Conservation (phyloP, 2,113 vertebrate genomes). For the Anarhynchus alexandrinus region DNA sequence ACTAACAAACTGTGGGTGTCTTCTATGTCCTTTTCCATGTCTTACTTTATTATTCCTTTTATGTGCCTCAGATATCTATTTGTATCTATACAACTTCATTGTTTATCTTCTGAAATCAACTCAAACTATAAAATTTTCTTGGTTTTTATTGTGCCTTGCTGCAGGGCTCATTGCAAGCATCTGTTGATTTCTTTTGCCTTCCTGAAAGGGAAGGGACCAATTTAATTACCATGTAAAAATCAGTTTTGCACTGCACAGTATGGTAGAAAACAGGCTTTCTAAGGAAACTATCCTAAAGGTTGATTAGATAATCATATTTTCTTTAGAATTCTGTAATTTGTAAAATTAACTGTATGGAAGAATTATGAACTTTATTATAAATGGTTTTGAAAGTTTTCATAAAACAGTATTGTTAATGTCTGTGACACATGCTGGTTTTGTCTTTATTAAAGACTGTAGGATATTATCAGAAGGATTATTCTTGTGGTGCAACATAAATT, state of each 20-base stretch:
- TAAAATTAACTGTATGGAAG: not conserved
- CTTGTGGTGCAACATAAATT: not conserved
- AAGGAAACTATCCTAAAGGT: not conserved
- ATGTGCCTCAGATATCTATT: not conserved
- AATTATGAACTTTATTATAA: not conserved
- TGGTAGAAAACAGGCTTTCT: slow-evolving; percentile 11
- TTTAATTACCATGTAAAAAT: slow-evolving; percentile 27
- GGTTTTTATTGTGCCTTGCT: not conserved
- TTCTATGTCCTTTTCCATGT: not conserved
- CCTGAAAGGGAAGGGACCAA: not conserved
- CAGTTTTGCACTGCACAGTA: not conserved
- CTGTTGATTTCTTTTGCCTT: slow-evolving; percentile 7
- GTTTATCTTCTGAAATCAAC: not conserved
- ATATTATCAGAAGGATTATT: not conserved
- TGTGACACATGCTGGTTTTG: not conserved
- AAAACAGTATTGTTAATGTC: not conserved
- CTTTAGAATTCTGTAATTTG: not conserved
- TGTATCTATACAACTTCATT: not conserved
- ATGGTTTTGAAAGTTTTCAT: not conserved
- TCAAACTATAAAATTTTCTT: not conserved
- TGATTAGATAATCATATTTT: slow-evolving; percentile 15
- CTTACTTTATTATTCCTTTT: not conserved
- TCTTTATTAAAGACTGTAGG: not conserved
- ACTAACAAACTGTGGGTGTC: not conserved
- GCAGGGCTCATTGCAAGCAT: not conserved